Base-by-base conservation (phyloP, 1,140 invertebrate genomes). In the Drosophila mauritiana region DNA sequence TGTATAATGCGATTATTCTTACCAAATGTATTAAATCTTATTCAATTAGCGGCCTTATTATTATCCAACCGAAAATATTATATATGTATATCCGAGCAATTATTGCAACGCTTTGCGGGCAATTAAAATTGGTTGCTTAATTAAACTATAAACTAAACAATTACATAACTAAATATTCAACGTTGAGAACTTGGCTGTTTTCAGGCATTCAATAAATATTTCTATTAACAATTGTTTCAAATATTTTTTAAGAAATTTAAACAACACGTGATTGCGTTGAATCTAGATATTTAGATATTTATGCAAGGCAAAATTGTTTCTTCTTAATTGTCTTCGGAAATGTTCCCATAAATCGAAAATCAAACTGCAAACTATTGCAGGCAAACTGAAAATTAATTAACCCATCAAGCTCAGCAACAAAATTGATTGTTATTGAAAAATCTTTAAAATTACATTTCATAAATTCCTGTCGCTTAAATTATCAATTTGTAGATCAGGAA, bases 121-220 rank as follows among this genome's bases (percentile, higher is more conserved):
- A 54, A 69, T 69, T 69, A 54, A 54, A 68, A 65, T 51, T 22
- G 13, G 36, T 40, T 64, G 59, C 27, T n/a, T 40, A 65, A 65
- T 68, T 52, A 27, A 52, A 45, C 31, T 46, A 59, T 69, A 37
- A 69, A 69, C 40, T 45, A 17, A 45, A 25, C 39, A 70, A 70
- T 46, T 69, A 48, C 53, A 55, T 39, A 39, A 45, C 64, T 46
- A 17, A 70, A 40, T 15, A 56, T 48, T 68, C 12, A 11, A 25
- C 49, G 36, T 46, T 68, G 48, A 20, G 45, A 69, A 48, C 61
- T 37, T 39, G 25, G 11, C 13, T n/a, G 36, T 46, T 46, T 20
- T 10, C 22, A 39, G 12, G 27, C 34, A 27, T 17, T 51, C 10
- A 3, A 17, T 7, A 12, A 27, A 46, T 39, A 63, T 22, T 48